Base-by-base conservation (phyloP, 2,888 invertebrate species). In the Eulithis prunata region DNA sequence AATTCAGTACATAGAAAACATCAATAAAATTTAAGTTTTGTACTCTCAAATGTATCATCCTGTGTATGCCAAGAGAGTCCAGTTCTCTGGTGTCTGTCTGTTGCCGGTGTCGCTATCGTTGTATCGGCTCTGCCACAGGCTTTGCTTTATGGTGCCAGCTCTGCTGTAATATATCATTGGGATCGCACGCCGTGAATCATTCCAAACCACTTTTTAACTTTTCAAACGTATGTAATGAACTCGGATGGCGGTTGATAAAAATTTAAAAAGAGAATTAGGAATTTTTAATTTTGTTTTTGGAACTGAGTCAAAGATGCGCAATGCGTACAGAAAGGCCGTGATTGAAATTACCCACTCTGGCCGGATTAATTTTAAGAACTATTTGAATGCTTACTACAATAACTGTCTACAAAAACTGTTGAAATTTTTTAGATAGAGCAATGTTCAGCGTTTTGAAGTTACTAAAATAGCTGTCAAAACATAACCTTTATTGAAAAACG, bases 71-170 rank as follows among this genome's bases (percentile, higher is more conserved):
- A 54, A 61, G 82, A 81, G 82, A 86, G 85, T 82, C 89, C 85
- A 88, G 91, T 87, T 88, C 85, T 88, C 85, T 86, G 85, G 86
- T 88, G 91, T 89, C 90, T 88, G 91, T 90, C 89, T 89, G 86
- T 82, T 82, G 84, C 85, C 83, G 88, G 88, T 91, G 92, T 92
- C 91, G 90, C 92, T 93, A 93, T 93, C 92, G 90, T 88, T 91
- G 92, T 92, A 93, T 92, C 92, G 91, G 87, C 83, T 83, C 83
- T 90, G 91, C 91, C 90, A 91, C 86, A 84, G 87, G 88, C 89
- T 91, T 91, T 92, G 91, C 90, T 93, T 93, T 93, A 93, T 93
- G 91, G 91, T 91, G 89, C 90, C 92, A 91, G 91, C 87, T 85
- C 80, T 80, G 85, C 87, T 89, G 91, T 91, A 92, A 92, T 93